Evolutionary conservation across 2,888 invertebrate species (phyloP).

Genomic region (Trypoxylon attenuatum): DNA sequence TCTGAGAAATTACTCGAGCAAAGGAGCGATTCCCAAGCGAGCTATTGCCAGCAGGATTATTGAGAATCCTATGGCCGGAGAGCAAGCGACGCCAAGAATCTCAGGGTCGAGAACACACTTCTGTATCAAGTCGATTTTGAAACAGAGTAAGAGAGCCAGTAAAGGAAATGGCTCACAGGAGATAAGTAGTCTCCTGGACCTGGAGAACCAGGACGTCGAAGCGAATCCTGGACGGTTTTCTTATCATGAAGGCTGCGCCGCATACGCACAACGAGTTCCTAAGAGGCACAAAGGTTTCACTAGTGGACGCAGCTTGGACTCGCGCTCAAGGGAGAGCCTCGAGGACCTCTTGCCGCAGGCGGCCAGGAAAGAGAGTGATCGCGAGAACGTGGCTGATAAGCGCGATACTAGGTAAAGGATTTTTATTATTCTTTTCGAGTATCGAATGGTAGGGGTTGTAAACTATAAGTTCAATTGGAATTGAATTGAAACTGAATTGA

Average conservation of each 20-base stretch:
- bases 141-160: constrained; percentile 68
- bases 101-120: constrained; percentile 67
- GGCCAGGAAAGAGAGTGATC: too few species aligned
- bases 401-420: too few species aligned
- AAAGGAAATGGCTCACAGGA: too few species aligned
- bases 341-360: constrained; percentile 10
- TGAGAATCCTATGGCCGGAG: constrained; percentile 62
- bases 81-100: constrained; percentile 26
- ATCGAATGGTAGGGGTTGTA: too few species aligned
- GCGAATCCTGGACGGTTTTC: too few species aligned
- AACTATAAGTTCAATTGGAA: too few species aligned
- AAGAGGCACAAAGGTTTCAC: not conserved
- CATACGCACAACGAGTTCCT: not conserved
- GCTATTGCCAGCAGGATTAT: constrained; percentile 49
- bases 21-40: constrained; percentile 64
- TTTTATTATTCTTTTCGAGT: too few species aligned
- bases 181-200: too few species aligned
- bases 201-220: too few species aligned
- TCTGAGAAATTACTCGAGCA: constrained; percentile 13
- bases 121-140: constrained; percentile 70
- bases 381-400: too few species aligned
- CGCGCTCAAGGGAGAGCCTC: constrained; percentile 43
- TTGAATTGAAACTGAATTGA: too few species aligned
- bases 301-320: not conserved
- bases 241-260: constrained; percentile 26